Percentiles rank a stretch among this genome's conserved stretches.
Conservation (phyloP, 2,797 vertebrate species). For the Miichthys miiuy region DNA sequence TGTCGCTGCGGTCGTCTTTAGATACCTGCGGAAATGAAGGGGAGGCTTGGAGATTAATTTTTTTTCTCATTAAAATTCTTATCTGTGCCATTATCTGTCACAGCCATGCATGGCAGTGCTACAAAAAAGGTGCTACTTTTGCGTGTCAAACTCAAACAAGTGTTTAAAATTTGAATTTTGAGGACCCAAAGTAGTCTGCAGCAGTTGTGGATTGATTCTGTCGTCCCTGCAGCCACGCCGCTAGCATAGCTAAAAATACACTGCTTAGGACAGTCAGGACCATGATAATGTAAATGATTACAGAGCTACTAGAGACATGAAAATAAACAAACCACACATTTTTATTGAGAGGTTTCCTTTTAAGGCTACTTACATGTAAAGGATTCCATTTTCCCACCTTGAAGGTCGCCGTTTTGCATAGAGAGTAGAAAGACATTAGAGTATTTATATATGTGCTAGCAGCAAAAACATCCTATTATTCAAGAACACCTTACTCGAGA, state of each 20-base stretch:
- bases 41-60: constrained; percentile 13
- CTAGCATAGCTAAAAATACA: not conserved
- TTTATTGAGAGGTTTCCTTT: constrained; percentile 5
- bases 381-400: constrained; percentile 99
- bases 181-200: no score
- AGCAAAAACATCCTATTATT: constrained; percentile 1
- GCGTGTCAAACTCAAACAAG: constrained; percentile 3
- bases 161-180: no score
- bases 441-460: constrained; percentile 14
- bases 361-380: constrained; percentile 93
- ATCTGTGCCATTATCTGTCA: constrained; percentile 51
- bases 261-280: not conserved
- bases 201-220: no score
- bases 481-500: constrained; percentile 13
- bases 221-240: not conserved
- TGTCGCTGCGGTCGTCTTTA: constrained; percentile 95
- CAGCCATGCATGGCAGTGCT: constrained; percentile 22
- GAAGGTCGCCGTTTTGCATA: constrained; percentile 81
- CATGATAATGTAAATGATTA: constrained; percentile 10
- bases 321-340: constrained; percentile 9
- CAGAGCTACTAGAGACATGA: constrained; percentile 4
- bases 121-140: constrained; percentile 36
- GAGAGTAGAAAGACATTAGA: constrained; percentile 78
- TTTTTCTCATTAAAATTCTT: constrained; percentile 45
- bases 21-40: constrained; percentile 86